Evolutionary conservation across 2,888 invertebrate genomes (phyloP).

Genomic region (Nipponacmea schrenckii): DNA sequence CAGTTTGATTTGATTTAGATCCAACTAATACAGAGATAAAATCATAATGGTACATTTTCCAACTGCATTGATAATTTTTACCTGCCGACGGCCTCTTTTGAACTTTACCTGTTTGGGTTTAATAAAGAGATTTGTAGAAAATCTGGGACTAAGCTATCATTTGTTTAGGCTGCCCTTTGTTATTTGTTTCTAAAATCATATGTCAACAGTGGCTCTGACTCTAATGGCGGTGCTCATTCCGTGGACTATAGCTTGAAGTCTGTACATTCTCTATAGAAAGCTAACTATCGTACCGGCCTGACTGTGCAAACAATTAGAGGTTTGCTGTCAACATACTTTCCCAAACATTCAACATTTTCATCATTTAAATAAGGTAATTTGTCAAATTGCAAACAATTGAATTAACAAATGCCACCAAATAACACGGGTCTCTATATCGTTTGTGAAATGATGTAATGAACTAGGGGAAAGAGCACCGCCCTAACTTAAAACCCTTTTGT

Average conservation of each 20-base stretch:
- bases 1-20: no score
- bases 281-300: neutral
- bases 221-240: neutral
- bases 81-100: neutral
- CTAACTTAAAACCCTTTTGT: neutral
- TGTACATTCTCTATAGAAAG: neutral
- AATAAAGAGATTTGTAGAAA: neutral
- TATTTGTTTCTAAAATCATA: conserved; percentile 8
- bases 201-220: neutral
- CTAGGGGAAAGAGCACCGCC: neutral
- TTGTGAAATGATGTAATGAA: no score
- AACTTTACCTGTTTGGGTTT: neutral
- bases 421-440: no score
- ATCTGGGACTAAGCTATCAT: neutral
- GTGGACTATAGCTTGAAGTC: neutral
- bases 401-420: neutral
- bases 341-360: conserved; percentile 20
- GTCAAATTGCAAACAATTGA: conserved; percentile 3
- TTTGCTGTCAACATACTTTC: conserved; percentile 15
- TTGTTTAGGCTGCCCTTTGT: conserved; percentile 5
- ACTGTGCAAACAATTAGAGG: conserved; percentile 15
- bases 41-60: no score
- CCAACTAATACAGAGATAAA: no score
- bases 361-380: conserved; percentile 1
- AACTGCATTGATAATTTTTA: no score